phyloP scores from a whole-genome alignment of 2,797 vertebrate genomes.

The Furcifer pardalis region DNA sequence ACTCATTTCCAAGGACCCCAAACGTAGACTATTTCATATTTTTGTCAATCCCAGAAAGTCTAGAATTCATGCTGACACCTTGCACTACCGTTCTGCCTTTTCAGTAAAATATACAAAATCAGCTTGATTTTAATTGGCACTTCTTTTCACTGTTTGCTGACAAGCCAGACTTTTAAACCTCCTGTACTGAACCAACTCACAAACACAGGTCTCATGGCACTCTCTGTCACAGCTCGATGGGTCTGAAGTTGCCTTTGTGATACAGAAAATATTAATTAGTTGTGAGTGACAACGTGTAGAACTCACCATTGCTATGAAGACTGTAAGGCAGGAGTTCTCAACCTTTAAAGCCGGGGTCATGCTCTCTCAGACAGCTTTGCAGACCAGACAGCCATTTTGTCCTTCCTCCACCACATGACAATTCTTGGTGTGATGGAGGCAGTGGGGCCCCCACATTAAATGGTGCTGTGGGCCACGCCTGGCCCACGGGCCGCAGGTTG shows the following conservation, averaged over 20 bases:
- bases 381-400: too few species aligned
- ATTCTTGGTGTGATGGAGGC: too few species aligned
- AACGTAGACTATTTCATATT: not conserved
- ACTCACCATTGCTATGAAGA: too few species aligned
- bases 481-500: too few species aligned
- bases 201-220: not conserved
- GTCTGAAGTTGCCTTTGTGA: not conserved
- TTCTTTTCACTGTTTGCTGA: not conserved
- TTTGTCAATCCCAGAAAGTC: not conserved
- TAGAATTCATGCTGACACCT: not conserved
- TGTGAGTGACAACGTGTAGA: not conserved
- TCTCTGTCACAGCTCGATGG: not conserved
- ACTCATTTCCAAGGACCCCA: not conserved
- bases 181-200: not conserved
- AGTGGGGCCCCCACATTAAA: too few species aligned
- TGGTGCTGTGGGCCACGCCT: too few species aligned
- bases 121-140: slow-evolving; percentile 5
- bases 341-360: too few species aligned
- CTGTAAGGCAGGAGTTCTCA: too few species aligned
- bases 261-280: not conserved
- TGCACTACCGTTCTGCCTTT: not conserved
- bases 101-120: not conserved
- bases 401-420: too few species aligned
- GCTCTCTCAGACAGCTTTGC: too few species aligned
- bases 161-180: not conserved